Evolutionary conservation across 2,797 vertebrate species (phyloP).

Genomic region (Coreius guichenoti): DNA sequence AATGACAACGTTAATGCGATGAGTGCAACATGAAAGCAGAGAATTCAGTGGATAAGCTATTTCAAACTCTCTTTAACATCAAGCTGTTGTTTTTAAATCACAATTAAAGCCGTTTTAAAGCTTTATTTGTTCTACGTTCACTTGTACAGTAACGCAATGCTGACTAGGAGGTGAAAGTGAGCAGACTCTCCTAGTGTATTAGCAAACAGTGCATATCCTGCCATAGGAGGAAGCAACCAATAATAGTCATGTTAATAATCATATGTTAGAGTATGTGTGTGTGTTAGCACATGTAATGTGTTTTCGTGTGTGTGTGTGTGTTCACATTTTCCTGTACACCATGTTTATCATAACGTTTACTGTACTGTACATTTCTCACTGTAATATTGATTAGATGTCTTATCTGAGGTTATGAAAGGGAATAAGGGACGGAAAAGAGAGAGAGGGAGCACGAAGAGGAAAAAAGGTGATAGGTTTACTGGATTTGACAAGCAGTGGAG

Average conservation of each 20-base stretch:
- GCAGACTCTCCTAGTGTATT: conserved; percentile 53
- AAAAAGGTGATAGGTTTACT: conserved; percentile 78
- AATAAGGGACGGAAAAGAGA: conserved; percentile 9
- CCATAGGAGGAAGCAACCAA: conserved; percentile 98
- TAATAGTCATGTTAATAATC: conserved; percentile 69
- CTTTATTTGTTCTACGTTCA: conserved; percentile 53
- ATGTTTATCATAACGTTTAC: conserved; percentile 55
- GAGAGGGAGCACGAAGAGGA: not conserved
- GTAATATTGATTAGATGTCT: conserved; percentile 56
- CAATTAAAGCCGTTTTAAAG: conserved; percentile 35
- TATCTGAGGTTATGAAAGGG: conserved; percentile 29
- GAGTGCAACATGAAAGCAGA: conserved; percentile 67
- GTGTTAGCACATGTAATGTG: conserved; percentile 13
- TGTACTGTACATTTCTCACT: conserved; percentile 63
- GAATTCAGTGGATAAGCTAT: conserved; percentile 66
- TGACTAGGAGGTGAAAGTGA: conserved; percentile 62
- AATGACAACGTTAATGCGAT: conserved; percentile 44
- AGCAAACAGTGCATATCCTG: conserved; percentile 81
- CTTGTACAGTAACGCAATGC: conserved; percentile 62
- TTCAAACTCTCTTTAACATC: conserved; percentile 65
- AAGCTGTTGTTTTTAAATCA: conserved; percentile 60
- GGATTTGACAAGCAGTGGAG: conserved; percentile 96
- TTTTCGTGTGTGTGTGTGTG: conserved; percentile 26
- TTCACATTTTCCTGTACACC: conserved; percentile 51
- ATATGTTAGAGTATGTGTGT: conserved; percentile 52